A percentile compares a stretch with the other conserved stretches of the same genome.
Conservation (phyloP, 2,113 vertebrate genomes). For the sheep (Ovis aries) region ARS-UI_Ramb_v3.0 NC_056080.1:85427001-85427500, state of each 20-base stretch:
- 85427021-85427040: background rate
- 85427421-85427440: background rate
- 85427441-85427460: background rate
- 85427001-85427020: background rate
- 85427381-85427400: background rate
- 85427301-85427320: background rate
- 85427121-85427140: background rate
- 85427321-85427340: background rate
- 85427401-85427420: background rate
- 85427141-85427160: background rate
- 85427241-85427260: background rate
- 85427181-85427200: background rate
- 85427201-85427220: background rate
- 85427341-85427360: background rate
- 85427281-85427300: background rate
- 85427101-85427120: background rate
- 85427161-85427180: background rate
- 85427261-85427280: background rate
- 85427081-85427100: background rate
- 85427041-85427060: conserved; percentile 20
- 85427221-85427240: background rate
- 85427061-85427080: background rate
- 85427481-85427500: background rate
- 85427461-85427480: background rate
- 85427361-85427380: background rate